Evolutionary conservation across 2,888 invertebrate species (phyloP), one percentile per base, ranked within the genome.

Genomic region (Iselma pallidipennis): DNA sequence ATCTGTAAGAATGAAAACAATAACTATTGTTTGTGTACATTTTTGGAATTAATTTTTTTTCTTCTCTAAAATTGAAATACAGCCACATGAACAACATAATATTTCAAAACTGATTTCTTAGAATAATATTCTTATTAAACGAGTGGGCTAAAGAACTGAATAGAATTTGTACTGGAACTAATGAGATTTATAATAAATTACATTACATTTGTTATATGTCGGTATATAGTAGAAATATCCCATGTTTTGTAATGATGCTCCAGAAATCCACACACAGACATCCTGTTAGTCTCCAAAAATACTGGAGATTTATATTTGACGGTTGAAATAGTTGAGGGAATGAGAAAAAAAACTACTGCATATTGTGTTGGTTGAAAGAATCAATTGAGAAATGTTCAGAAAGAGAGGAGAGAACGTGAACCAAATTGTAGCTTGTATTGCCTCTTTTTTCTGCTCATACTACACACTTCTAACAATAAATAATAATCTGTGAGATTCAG

Each of bases 91-190:
- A n/a, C n/a, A n/a, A n/a, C n/a, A n/a, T n/a, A n/a, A n/a, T n/a
- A n/a, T n/a, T n/a, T n/a, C 14, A 29, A 28, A 9, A 29, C 3
- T 12, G 49, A 49, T 49, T 19, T 33, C 49, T 16, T 49, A 26
- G 23, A 49, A 49, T 25, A 25, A 6, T 45, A 45, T 45, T 45
- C 12, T n/a, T 45, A 21, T 21, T 49, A 49, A n/a, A 33, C 14
- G 19, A 19, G 9, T 23, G 19, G 49, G 49, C 23, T 25, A 28
- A 19, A 49, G 26, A 26, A 49, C 49, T 49, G 49, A 14, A 49
- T 49, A 49, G 49, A 51, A 29, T 51, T 28, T 51, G 51, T 29
- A 51, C 51, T 51, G 51, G 51, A 51, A 51, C 51, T 51, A 51
- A 51, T 51, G 51, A 51, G 51, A 51, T 16, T 16, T 21, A 16